Base-by-base conservation (phyloP, 2,888 invertebrate species). In the Amiota mariae region DNA sequence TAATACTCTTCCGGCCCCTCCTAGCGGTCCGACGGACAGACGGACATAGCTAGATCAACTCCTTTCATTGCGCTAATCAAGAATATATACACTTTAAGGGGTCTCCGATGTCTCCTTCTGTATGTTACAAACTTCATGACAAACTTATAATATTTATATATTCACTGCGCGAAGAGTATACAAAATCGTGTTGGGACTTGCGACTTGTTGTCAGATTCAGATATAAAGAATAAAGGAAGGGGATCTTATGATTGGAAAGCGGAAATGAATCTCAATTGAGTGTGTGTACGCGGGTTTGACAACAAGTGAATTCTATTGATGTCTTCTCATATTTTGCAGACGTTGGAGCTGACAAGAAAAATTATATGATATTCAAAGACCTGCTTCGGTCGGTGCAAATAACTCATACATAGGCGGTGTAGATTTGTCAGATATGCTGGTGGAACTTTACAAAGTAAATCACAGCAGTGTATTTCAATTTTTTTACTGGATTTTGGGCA, bases 271-370 rank as follows among this genome's bases (percentile, higher is more conserved):
- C 20, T 77, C 66, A 80, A 78, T 75, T 49, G 76, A 51, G 76
- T 71, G 51, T 78, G 75, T 76, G 54, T 78, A 57, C 70, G 59
- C 36, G 77, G 76, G 75, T 76, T 73, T 75, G 78, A 77, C 74
- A 79, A 78, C 68, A 78, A 78, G 71, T 36, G 73, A 72, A 76
- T 77, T 67, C 74, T 75, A 73, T 70, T 79, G 49, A 71, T 75
- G 77, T 78, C 77, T 72, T 76, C 75, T 64, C 77, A 71, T 76
- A 64, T 66, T 70, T 51, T 77, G 76, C 70, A 75, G 71, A 54
- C 75, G 77, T 73, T 80, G 77, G 77, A 73, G 74, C 59, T 73
- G 51, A 71, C 71, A 51, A 4, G 51, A 1, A 51, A 51, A 51
- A 51, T 4, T 2, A n/a, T 51, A 51, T n/a, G n/a, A 51, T 1